Evolutionary conservation across 2,888 invertebrate species (phyloP).

Genomic region (Apocheima hispidaria): DNA sequence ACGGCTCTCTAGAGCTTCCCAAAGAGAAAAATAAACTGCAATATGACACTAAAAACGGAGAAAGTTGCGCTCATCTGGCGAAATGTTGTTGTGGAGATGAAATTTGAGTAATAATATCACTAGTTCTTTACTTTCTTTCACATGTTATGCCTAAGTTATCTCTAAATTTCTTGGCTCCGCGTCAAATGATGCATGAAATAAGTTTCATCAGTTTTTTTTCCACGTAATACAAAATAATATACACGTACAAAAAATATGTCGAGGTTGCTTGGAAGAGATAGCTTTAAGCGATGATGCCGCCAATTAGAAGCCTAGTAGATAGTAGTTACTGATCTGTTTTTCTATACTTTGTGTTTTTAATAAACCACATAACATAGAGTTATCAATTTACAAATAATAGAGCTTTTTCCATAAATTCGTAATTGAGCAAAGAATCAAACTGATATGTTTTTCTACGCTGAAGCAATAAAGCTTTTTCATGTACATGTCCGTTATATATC

Average conservation of each 20-base stretch:
- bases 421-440: not conserved
- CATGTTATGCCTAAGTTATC: no score
- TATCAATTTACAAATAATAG: no score
- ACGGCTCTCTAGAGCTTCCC: constrained; percentile 49
- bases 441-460: not conserved
- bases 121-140: not conserved
- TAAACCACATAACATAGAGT: no score
- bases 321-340: no score
- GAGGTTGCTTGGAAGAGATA: no score
- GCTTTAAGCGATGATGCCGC: no score
- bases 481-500: constrained; percentile 52
- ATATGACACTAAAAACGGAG: constrained; percentile 27
- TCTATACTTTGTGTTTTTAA: no score
- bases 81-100: not conserved
- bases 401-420: not conserved
- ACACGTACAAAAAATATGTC: no score
- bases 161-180: no score
- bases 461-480: constrained; percentile 15
- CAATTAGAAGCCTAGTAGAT: no score
- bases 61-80: constrained; percentile 16
- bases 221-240: not conserved
- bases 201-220: not conserved
- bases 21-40: constrained; percentile 51
- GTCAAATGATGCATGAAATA: no score
- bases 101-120: not conserved